Conservation (phyloP, 2,888 invertebrate species). For the Drosophila anomalata region DNA sequence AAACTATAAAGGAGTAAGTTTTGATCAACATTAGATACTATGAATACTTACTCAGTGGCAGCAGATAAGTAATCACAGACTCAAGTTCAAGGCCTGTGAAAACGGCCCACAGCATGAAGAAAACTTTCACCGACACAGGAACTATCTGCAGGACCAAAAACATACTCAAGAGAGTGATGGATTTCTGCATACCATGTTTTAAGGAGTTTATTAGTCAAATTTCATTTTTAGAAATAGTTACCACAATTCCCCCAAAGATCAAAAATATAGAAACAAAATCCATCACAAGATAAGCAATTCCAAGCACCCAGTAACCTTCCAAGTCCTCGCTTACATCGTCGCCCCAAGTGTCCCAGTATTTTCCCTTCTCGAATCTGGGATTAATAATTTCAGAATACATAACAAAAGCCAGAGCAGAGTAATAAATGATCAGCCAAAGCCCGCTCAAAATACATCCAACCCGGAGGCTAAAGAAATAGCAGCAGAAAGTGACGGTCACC, state of each 20-base stretch:
- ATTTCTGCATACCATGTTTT: not conserved
- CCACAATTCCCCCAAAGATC: not conserved
- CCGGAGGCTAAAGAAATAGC: conserved; percentile 4
- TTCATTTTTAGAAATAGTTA: not conserved
- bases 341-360: not conserved
- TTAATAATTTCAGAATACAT: not conserved
- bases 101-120: conserved; percentile 20
- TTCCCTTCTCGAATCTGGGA: no score
- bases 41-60: conserved; percentile 25
- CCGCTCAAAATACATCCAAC: conserved; percentile 2
- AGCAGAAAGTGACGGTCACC: conserved; percentile 1
- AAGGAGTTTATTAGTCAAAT: not conserved
- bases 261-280: not conserved
- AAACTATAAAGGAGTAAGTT: not conserved
- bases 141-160: conserved; percentile 11
- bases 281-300: conserved; percentile 13
- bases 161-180: not conserved
- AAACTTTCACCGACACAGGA: conserved; percentile 10
- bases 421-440: not conserved
- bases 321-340: not conserved
- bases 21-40: no score
- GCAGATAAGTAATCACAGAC: conserved; percentile 4
- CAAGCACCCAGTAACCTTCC: conserved; percentile 20
- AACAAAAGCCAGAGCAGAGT: not conserved
- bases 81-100: conserved; percentile 11